phyloP scores from a whole-genome alignment of 1,140 invertebrate genomes.

The Macrosteles quadrilineatus region DNA sequence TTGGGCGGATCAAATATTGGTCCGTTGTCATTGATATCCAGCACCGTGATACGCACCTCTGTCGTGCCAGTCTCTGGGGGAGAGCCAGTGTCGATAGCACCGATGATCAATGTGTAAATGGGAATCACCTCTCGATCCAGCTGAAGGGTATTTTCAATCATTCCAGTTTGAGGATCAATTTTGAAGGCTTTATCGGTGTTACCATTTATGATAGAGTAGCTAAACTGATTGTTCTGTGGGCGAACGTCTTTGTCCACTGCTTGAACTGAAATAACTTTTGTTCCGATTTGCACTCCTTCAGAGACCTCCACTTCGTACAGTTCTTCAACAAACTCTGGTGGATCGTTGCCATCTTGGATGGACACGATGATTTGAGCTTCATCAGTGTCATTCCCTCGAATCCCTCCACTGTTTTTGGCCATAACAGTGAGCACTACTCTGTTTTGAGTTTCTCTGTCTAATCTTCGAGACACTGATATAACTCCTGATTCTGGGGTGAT shows the following conservation, averaged over 20 bases:
- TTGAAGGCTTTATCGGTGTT: constrained; percentile 83
- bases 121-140: constrained; percentile 82
- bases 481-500: constrained; percentile 84
- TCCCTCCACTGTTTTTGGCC: constrained; percentile 92
- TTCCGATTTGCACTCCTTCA: constrained; percentile 73
- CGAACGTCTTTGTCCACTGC: constrained; percentile 90
- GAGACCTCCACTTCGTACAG: constrained; percentile 75
- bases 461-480: constrained; percentile 75
- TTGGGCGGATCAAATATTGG: constrained; percentile 76
- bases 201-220: constrained; percentile 85
- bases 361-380: constrained; percentile 91
- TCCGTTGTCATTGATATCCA: constrained; percentile 93
- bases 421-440: constrained; percentile 87
- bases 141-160: constrained; percentile 71
- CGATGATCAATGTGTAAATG: constrained; percentile 79
- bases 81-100: constrained; percentile 84
- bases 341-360: constrained; percentile 94
- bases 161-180: constrained; percentile 83
- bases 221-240: constrained; percentile 89
- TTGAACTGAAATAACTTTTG: constrained; percentile 74
- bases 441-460: constrained; percentile 91
- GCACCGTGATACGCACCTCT: constrained; percentile 71
- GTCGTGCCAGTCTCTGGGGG: constrained; percentile 88
- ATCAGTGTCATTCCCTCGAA: constrained; percentile 92
- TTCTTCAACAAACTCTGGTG: constrained; percentile 82